Evolutionary conservation across 2,113 vertebrate species (phyloP).

Genomic region (Bubo bubo): DNA sequence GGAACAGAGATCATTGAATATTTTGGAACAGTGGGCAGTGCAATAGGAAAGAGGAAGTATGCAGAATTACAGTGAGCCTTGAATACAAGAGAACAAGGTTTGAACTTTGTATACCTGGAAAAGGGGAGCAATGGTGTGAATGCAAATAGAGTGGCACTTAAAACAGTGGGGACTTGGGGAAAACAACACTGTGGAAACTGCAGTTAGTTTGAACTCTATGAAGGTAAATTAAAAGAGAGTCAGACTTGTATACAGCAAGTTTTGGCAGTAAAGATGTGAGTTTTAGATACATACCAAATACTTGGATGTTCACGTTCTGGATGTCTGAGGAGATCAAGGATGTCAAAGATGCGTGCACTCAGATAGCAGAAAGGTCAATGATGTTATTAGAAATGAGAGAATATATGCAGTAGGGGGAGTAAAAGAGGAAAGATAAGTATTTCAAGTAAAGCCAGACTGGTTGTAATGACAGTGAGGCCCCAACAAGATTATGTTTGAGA

Average conservation of each 20-base stretch:
- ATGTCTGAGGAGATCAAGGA: neutral
- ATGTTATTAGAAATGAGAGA: neutral
- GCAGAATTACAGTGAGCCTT: neutral
- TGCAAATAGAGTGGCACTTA: neutral
- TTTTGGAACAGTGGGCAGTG: neutral
- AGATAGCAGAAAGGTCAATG: neutral
- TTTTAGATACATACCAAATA: neutral
- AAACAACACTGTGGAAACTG: neutral
- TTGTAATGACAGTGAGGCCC: neutral
- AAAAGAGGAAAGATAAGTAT: neutral
- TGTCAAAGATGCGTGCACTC: neutral
- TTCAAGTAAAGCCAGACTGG: neutral
- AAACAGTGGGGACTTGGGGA: neutral
- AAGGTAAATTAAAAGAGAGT: neutral
- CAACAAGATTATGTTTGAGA: neutral
- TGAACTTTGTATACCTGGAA: neutral
- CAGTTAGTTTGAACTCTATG: neutral
- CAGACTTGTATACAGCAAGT: neutral
- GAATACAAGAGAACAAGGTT: neutral
- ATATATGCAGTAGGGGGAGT: neutral
- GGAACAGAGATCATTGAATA: neutral
- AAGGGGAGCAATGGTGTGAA: neutral
- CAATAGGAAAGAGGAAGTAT: neutral
- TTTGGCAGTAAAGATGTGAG: neutral
- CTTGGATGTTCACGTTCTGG: neutral